Conservation (phyloP, 2,797 vertebrate species). For the Okamejei kenojei region DNA sequence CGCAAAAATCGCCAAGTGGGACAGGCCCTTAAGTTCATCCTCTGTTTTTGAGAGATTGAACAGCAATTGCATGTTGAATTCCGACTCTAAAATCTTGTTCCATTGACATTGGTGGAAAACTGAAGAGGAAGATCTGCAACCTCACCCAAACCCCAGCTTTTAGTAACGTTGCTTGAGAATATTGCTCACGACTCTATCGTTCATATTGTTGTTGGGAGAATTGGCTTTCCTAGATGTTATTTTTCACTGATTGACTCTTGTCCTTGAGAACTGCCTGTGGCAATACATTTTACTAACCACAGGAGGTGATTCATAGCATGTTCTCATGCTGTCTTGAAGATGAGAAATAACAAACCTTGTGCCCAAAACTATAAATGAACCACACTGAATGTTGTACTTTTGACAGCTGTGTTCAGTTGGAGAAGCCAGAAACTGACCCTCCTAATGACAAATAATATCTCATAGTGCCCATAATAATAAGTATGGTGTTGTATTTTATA, state of each 20-base stretch:
- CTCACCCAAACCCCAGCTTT: too few species aligned
- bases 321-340: slow-evolving; percentile 10
- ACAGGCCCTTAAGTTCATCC: too few species aligned
- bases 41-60: too few species aligned
- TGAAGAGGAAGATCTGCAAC: too few species aligned
- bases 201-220: neutral
- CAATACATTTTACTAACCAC: neutral
- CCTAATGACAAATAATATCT: neutral
- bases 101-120: too few species aligned
- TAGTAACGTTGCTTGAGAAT: neutral
- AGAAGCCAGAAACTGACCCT: neutral
- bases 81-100: too few species aligned
- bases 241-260: neutral
- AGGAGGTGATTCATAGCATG: neutral
- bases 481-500: neutral
- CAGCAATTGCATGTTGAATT: too few species aligned
- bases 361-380: neutral
- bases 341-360: neutral
- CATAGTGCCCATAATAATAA: neutral
- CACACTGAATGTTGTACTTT: neutral
- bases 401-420: neutral
- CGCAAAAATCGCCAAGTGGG: too few species aligned
- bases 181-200: neutral
- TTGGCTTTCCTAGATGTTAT: neutral
- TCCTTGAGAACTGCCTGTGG: neutral